These are phyloP conservation scores for Fissipunctia ypsillon DNA, from an alignment of 2,888 invertebrate genomes.

Conservation along the genomic window DNA sequence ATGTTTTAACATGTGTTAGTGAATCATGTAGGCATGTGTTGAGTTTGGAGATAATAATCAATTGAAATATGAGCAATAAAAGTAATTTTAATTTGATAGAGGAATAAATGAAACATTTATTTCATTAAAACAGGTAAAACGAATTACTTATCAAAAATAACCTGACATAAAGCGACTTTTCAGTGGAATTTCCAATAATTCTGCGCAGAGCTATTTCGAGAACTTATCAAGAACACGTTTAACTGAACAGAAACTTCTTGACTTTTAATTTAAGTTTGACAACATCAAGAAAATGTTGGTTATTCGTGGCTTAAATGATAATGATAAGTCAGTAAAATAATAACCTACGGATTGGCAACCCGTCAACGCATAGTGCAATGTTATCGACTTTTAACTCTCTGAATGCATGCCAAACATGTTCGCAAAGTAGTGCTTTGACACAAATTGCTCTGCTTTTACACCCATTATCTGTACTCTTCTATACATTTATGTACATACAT, in stretches of 20 bases:
- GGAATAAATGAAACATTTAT: not conserved
- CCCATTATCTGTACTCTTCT: no score
- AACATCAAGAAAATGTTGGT: not conserved
- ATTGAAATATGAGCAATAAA: not conserved
- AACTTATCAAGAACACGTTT: not conserved
- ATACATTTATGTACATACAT: no score
- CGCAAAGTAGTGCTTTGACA: conserved; percentile 38
- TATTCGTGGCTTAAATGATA: not conserved
- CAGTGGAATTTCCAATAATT: not conserved
- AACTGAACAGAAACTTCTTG: conserved; percentile 1
- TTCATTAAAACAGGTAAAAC: not conserved
- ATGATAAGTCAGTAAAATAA: conserved; percentile 1
- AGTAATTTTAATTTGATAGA: not conserved
- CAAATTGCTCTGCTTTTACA: conserved; percentile 40
- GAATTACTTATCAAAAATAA: not conserved
- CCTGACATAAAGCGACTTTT: not conserved
- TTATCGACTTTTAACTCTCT: conserved; percentile 55
- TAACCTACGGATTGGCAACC: conserved; percentile 29
- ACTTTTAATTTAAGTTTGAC: conserved; percentile 7
- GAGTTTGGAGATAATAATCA: not conserved
- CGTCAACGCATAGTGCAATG: conserved; percentile 24
- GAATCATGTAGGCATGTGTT: conserved; percentile 13
- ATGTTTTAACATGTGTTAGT: conserved; percentile 32
- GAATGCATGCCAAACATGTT: conserved; percentile 54
- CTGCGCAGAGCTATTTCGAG: not conserved